These are phyloP conservation scores for Drosophila lini DNA, from an alignment of 1,140 invertebrate species.

Conservation along the genomic window DNA sequence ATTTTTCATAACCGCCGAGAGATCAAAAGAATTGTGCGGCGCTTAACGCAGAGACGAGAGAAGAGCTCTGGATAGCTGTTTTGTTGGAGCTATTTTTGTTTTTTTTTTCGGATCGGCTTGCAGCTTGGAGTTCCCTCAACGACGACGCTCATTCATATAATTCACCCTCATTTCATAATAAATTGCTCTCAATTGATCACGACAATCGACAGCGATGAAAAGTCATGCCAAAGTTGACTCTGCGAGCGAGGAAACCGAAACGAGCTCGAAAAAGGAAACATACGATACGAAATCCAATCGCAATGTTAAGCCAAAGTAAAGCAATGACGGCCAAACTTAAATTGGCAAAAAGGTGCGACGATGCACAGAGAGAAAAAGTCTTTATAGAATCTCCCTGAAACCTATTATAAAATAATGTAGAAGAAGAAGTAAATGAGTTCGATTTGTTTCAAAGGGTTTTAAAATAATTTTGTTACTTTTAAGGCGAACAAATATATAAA, in stretches of 20 bases:
- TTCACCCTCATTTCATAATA: slow-evolving; percentile 85
- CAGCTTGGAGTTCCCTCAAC: slow-evolving; percentile 46
- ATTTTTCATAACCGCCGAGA: slow-evolving; percentile 75
- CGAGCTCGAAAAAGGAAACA: slow-evolving; percentile 66
- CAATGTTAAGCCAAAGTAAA: slow-evolving; percentile 43
- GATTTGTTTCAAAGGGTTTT: no score
- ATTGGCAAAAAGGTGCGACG: slow-evolving; percentile 70
- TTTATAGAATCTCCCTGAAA: not conserved
- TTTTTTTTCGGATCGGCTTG: slow-evolving; percentile 21
- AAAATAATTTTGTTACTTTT: no score
- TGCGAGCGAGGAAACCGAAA: slow-evolving; percentile 57
- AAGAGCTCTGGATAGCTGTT: slow-evolving; percentile 20
- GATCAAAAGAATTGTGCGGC: slow-evolving; percentile 83
- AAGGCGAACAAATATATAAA: no score
- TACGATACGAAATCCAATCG: slow-evolving; percentile 43
- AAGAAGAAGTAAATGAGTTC: no score
- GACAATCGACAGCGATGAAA: slow-evolving; percentile 84
- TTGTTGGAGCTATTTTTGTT: not conserved
- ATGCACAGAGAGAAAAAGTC: not conserved
- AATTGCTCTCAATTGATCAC: slow-evolving; percentile 85
- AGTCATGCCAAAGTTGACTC: slow-evolving; percentile 83
- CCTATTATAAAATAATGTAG: not conserved
- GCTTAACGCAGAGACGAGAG: slow-evolving; percentile 60
- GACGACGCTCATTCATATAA: slow-evolving; percentile 83
- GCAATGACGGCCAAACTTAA: slow-evolving; percentile 54